Evolutionary conservation across 2,797 vertebrate species (phyloP).

Genomic region (Spinus olivaceus): DNA sequence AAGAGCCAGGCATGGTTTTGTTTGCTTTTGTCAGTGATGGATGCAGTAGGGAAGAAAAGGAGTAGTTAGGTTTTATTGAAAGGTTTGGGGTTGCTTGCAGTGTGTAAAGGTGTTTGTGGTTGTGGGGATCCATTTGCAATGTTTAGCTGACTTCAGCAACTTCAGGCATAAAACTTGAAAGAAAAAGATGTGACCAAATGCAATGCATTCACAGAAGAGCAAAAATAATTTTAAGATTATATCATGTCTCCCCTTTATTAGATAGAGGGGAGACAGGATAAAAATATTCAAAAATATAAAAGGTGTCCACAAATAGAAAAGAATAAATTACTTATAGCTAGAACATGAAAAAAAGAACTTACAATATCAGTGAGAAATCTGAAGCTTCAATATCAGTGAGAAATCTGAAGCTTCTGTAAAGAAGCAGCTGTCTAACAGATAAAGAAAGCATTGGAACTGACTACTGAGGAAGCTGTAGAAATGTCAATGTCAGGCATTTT

Average conservation of each 20-base stretch:
- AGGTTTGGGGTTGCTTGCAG: not conserved
- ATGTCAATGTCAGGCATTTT: not conserved
- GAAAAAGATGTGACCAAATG: not conserved
- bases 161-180: not conserved
- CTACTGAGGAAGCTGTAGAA: not conserved
- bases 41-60: not conserved
- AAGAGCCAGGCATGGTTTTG: not conserved
- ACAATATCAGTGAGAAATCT: not conserved
- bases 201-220: not conserved
- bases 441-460: not conserved
- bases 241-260: not conserved
- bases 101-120: not conserved
- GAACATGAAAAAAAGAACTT: not conserved
- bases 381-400: not conserved
- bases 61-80: not conserved
- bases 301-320: not conserved
- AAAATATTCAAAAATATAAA: not conserved
- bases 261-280: not conserved
- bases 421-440: not conserved
- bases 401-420: not conserved
- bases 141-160: not conserved
- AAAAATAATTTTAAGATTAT: not conserved
- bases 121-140: not conserved
- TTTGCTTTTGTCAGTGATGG: not conserved
- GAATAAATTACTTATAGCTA: not conserved